Percentiles rank a stretch among this genome's conserved stretches.
Evolutionary conservation across 2,113 vertebrate species (phyloP).

Genomic region (Puffinus mauretanicus): DNA sequence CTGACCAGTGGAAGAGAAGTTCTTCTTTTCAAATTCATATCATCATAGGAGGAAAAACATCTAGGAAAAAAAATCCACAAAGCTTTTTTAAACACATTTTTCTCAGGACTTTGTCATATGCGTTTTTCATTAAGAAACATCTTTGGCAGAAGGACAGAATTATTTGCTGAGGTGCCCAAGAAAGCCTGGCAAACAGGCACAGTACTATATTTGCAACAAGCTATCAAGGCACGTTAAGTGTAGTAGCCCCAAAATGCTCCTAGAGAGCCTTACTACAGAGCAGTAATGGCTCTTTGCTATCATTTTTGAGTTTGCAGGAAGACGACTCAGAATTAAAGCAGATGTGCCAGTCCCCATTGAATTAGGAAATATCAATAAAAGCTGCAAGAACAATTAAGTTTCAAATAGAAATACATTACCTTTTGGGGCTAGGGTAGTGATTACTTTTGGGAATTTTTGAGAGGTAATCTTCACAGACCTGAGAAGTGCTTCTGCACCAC

Average conservation of each 20-base stretch:
- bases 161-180: not conserved
- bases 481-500: constrained; percentile 81
- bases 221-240: not conserved
- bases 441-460: constrained; percentile 86
- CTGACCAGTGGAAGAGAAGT: constrained; percentile 91
- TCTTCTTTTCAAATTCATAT: constrained; percentile 94
- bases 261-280: not conserved
- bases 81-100: not conserved
- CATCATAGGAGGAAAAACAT: constrained; percentile 97
- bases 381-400: not conserved
- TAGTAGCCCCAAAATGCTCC: not conserved
- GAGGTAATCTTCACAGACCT: constrained; percentile 69
- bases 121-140: not conserved
- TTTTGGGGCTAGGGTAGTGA: constrained; percentile 95
- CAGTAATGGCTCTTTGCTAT: not conserved
- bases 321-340: not conserved
- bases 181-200: not conserved
- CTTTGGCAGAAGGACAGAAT: not conserved
- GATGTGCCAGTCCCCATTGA: not conserved
- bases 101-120: not conserved
- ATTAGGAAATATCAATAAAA: not conserved
- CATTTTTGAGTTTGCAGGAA: not conserved
- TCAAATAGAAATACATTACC: constrained; percentile 65
- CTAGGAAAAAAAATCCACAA: constrained; percentile 63
- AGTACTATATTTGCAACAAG: not conserved